Conservation (phyloP, 2,888 invertebrate species). For the Aphrophora alni region DNA sequence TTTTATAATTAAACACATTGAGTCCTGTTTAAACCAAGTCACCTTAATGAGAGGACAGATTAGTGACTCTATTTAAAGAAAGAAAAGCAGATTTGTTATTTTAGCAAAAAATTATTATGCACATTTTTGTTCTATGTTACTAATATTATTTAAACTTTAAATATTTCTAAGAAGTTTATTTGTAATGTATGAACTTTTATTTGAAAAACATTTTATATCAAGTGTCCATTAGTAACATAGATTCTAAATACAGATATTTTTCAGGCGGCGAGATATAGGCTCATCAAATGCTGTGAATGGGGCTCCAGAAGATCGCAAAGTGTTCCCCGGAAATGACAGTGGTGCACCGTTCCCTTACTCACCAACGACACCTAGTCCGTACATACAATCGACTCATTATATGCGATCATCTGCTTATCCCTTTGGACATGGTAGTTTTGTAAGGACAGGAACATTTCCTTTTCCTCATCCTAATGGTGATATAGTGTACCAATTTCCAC, state of each 20-base stretch:
- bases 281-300: constrained; percentile 42
- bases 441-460: constrained; percentile 30
- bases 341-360: constrained; percentile 26
- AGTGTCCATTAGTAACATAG: too few relatives aligned
- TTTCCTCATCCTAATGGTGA: constrained; percentile 60
- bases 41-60: too few relatives aligned
- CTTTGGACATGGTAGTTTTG: constrained; percentile 32
- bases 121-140: too few relatives aligned
- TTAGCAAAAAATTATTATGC: too few relatives aligned
- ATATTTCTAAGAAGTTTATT: too few relatives aligned
- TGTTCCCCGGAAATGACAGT: constrained; percentile 27
- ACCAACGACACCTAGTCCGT: constrained; percentile 12
- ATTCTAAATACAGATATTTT: constrained; percentile 4
- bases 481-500: constrained; percentile 54
- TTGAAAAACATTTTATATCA: too few relatives aligned
- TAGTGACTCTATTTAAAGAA: too few relatives aligned
- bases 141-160: too few relatives aligned
- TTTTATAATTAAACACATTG: too few relatives aligned
- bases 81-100: too few relatives aligned
- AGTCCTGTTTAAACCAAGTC: too few relatives aligned
- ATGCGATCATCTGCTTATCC: constrained; percentile 28
- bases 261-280: constrained; percentile 45
- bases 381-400: constrained; percentile 28
- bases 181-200: too few relatives aligned
- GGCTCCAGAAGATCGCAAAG: constrained; percentile 31